Conservation (phyloP, 2,797 vertebrate genomes). For the Melanotaenia boesemani region DNA sequence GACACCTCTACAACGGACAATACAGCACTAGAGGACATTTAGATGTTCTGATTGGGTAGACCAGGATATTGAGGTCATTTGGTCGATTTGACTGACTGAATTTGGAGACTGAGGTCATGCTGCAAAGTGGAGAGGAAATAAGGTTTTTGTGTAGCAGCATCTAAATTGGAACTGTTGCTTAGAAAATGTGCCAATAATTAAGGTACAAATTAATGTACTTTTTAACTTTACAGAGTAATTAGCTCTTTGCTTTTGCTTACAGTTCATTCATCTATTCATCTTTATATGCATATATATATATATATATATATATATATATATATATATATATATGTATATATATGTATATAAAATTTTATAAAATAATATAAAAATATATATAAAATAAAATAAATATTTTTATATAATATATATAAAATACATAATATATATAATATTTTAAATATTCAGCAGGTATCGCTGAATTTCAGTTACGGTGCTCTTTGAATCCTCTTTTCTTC, state of each 20-base stretch:
- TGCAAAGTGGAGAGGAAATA: constrained; percentile 63
- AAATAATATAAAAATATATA: too few species aligned
- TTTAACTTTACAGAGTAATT: background rate
- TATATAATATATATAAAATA: too few species aligned
- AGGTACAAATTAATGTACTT: background rate
- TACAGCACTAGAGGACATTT: constrained; percentile 68
- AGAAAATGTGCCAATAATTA: constrained; percentile 4
- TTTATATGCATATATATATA: too few species aligned
- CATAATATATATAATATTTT: too few species aligned
- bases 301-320: too few species aligned
- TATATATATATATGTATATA: too few species aligned
- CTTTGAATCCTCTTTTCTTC: background rate
- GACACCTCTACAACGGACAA: constrained; percentile 62
- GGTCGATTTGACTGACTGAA: constrained; percentile 75
- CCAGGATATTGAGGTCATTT: constrained; percentile 80
- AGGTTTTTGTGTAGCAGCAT: constrained; percentile 36
- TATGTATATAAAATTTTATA: too few species aligned
- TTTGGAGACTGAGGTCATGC: constrained; percentile 51
- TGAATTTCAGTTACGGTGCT: too few species aligned
- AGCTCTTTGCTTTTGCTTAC: too few species aligned
- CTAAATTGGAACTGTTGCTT: constrained; percentile 14
- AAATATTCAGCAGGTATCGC: too few species aligned
- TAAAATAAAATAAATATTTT: too few species aligned
- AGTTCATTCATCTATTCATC: too few species aligned
- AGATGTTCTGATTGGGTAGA: constrained; percentile 81